Conservation (phyloP, 2,113 vertebrate species). For the Siniperca knerii region DNA sequence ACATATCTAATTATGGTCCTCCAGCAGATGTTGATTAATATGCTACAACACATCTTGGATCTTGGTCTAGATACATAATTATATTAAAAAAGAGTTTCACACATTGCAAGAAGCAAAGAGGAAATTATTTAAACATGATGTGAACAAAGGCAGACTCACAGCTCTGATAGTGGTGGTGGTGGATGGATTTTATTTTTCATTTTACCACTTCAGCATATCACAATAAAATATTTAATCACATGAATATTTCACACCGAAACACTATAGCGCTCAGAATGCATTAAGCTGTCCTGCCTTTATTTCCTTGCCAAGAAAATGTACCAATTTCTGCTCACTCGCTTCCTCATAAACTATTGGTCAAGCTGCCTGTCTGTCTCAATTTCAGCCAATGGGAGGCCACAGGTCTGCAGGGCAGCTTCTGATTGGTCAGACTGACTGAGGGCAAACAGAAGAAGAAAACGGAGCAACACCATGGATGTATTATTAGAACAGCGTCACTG, state of each 20-base stretch:
- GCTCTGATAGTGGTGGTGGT: conserved; percentile 33
- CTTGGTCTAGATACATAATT: conserved; percentile 30
- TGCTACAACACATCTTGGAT: conserved; percentile 48
- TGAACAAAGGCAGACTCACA: conserved; percentile 49
- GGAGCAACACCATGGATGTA: background rate
- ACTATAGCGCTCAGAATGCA: conserved; percentile 74
- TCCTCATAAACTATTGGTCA: conserved; percentile 43
- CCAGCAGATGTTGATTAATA: conserved; percentile 63
- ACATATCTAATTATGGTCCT: conserved; percentile 46
- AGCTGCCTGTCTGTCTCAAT: conserved; percentile 19
- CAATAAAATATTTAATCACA: conserved; percentile 81
- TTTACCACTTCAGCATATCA: conserved; percentile 73
- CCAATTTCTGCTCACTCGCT: conserved; percentile 14
- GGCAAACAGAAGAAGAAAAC: conserved; percentile 40
- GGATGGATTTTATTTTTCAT: conserved; percentile 68
- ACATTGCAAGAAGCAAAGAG: conserved; percentile 27
- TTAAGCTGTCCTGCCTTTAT: conserved; percentile 59
- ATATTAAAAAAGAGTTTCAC: conserved; percentile 22
- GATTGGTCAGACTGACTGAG: conserved; percentile 53
- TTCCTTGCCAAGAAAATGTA: conserved; percentile 49
- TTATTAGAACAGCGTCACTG: conserved; percentile 4
- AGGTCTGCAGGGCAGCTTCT: conserved; percentile 32
- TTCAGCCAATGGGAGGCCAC: conserved; percentile 45
- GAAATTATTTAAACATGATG: conserved; percentile 25
- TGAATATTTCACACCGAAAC: conserved; percentile 77